Evolutionary conservation across 2,888 invertebrate genomes (phyloP), one percentile per base, ranked within the genome.

Genomic region (Thera obeliscata): DNA sequence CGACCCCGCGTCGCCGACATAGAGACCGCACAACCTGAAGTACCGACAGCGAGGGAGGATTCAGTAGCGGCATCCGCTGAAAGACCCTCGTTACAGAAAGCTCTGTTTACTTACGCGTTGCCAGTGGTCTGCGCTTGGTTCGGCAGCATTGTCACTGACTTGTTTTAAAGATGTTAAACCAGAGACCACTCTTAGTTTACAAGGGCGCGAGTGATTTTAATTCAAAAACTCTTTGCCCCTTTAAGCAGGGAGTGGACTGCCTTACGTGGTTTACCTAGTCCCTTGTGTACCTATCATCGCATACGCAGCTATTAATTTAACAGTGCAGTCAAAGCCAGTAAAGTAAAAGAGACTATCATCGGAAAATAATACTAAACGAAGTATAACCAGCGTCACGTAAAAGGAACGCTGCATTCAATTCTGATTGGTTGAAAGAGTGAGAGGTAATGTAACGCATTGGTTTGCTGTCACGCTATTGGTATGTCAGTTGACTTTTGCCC

Each of bases 51-150:
- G n/a, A 82, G 70, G 62, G 86, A 86, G 9, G 81, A 85, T 56
- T 87, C 90, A 1, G 83, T 86, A 0, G 79, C 86, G 9, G 86
- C 74, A 46, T 85, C 91, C 57, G 94, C 93, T 0, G 87, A 90
- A 2, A 77, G 87, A 1, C 94, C 91, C 67, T 94, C 95, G 11
- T 86, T 96, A 3, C 94, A 94, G 9, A 94, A 94, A 72, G 96
- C 96, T 38, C 88, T 97, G 59, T 93, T 96, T 78, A 95, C 96
- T 58, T 97, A 97, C 89, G 94, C 97, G 71, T 90, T 97, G 84
- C 97, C 97, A 3, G 96, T 97, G 54, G 96, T 96, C 76, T 95
- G 97, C 88, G 96, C 97, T 82, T 97, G 97, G 97, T 96, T 97
- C 89, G 97, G 97, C 68, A 96, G 96, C 73, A 96, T 97, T 80